Conservation (phyloP, 2,888 invertebrate species). For the Agriopis leucophaearia region DNA sequence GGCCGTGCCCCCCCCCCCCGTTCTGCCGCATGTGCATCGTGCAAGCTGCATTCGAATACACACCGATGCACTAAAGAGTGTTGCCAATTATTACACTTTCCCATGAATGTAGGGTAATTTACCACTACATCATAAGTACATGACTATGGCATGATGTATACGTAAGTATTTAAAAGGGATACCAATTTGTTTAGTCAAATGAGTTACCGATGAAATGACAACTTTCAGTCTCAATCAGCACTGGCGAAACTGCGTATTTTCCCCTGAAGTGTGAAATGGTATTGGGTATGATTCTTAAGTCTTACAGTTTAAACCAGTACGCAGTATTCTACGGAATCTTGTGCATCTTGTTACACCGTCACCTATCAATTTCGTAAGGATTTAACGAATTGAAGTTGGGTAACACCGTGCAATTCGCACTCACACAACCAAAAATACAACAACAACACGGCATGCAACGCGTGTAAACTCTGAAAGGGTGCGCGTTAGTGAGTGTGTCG, state of each 20-base stretch:
- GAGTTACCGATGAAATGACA: not conserved
- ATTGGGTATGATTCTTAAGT: not conserved
- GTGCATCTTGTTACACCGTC: not conserved
- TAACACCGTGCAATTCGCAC: constrained; percentile 48
- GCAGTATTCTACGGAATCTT: not conserved
- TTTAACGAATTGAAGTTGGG: constrained; percentile 9
- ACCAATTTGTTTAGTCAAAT: not conserved
- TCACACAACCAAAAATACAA: constrained; percentile 31
- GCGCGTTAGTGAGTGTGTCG: constrained; percentile 55
- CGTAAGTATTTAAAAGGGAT: not conserved
- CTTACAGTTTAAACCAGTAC: not conserved
- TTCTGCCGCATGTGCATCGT: constrained; percentile 65
- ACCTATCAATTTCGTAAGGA: not conserved
- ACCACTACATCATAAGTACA: not conserved
- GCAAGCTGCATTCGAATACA: constrained; percentile 64
- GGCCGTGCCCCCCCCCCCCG: constrained; percentile 64
- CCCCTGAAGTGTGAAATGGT: not conserved
- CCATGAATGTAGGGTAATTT: constrained; percentile 3
- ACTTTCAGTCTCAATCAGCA: not conserved
- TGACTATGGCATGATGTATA: too few relatives aligned
- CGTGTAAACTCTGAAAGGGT: constrained; percentile 57
- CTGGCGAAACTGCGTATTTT: not conserved
- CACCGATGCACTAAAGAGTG: constrained; percentile 29
- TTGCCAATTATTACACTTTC: constrained; percentile 23
- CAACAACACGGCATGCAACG: constrained; percentile 35